phyloP scores from a whole-genome alignment of 2,888 invertebrate genomes.

The Isoperla grammatica region DNA sequence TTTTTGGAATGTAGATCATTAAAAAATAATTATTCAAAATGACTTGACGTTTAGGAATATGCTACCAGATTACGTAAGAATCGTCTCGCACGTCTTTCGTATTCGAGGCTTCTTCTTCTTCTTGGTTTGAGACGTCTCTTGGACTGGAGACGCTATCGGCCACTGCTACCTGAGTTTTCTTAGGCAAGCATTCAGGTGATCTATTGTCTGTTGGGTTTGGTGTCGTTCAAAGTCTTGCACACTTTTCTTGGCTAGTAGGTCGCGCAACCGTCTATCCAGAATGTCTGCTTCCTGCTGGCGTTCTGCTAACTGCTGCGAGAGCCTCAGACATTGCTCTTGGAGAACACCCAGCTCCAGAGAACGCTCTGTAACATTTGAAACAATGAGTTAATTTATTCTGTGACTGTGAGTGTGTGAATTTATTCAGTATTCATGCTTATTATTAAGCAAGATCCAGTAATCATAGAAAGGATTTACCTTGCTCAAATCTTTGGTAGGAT shows the following conservation, averaged over 20 bases:
- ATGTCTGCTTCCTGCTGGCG: slow-evolving; percentile 27
- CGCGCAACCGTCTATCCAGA: slow-evolving; percentile 27
- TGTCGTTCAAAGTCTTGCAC: slow-evolving; percentile 30
- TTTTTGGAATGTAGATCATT: slow-evolving; percentile 22
- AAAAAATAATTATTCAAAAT: slow-evolving; percentile 3
- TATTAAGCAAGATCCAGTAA: no score
- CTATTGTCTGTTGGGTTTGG: slow-evolving; percentile 29
- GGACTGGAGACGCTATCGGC: neutral
- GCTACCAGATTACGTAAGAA: no score
- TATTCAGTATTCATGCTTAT: no score
- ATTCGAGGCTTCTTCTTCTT: neutral
- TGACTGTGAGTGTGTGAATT: no score
- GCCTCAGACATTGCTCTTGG: slow-evolving; percentile 45
- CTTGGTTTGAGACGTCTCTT: neutral
- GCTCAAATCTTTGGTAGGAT: slow-evolving; percentile 50
- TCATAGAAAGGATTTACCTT: slow-evolving; percentile 43
- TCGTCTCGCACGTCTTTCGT: no score
- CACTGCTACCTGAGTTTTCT: slow-evolving; percentile 26
- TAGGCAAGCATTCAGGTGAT: slow-evolving; percentile 28
- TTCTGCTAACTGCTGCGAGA: slow-evolving; percentile 33
- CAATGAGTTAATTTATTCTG: no score
- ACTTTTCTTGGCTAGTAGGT: slow-evolving; percentile 27
- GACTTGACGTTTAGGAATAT: neutral
- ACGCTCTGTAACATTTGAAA: slow-evolving; percentile 17
- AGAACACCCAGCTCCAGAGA: slow-evolving; percentile 44